phyloP scores from a whole-genome alignment of 2,113 vertebrate genomes.

The Ptychochromis oligacanthus region DNA sequence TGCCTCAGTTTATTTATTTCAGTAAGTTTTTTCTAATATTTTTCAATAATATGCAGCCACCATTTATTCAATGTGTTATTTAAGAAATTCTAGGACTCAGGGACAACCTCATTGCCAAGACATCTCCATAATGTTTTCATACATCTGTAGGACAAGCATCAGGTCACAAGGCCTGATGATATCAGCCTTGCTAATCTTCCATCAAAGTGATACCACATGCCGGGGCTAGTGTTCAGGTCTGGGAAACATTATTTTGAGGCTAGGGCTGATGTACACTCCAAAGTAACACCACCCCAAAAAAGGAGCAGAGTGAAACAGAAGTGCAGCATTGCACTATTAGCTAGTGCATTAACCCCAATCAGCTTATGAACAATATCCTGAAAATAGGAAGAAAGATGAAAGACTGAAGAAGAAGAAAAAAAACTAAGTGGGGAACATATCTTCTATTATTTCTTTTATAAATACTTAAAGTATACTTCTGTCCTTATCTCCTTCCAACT shows the following conservation, averaged over 20 bases:
- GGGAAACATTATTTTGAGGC: constrained; percentile 73
- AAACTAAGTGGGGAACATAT: neutral
- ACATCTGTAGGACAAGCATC: constrained; percentile 40
- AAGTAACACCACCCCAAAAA: constrained; percentile 51
- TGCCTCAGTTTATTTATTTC: neutral
- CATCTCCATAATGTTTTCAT: constrained; percentile 53
- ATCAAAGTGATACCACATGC: constrained; percentile 67
- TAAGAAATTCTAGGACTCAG: neutral
- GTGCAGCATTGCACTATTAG: constrained; percentile 65
- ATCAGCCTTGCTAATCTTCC: constrained; percentile 45
- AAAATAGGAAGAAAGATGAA: neutral
- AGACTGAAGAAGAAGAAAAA: neutral
- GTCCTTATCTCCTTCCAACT: neutral
- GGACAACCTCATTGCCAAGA: constrained; percentile 20
- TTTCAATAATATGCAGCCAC: no score
- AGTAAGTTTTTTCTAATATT: no score
- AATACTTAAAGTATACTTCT: neutral
- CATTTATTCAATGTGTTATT: neutral
- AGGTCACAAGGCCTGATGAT: constrained; percentile 53
- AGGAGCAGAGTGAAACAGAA: constrained; percentile 72
- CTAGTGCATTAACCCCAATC: constrained; percentile 77
- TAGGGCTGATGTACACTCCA: constrained; percentile 51
- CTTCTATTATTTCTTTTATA: neutral
- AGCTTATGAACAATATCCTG: constrained; percentile 49
- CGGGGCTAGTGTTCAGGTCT: constrained; percentile 59